Base-by-base conservation (phyloP, 1,140 invertebrate species). In the Odontomachus brunneus region DNA sequence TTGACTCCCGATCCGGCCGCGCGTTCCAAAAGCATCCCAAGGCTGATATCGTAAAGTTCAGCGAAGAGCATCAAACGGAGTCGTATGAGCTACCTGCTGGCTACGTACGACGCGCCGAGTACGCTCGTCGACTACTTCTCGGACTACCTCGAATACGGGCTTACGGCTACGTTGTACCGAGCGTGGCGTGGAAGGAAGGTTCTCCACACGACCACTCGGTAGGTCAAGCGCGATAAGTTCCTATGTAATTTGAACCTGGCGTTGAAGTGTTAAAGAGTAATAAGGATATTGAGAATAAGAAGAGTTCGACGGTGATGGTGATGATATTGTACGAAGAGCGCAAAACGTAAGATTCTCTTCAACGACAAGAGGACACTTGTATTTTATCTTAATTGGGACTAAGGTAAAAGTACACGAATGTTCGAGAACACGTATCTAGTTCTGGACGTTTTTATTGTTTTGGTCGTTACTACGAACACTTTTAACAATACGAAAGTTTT, bases 1-100 rank as follows among this genome's bases (percentile, higher is more conserved):
- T 80, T 80, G 75, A 69, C 51, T 69, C 33, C 33, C 63, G 65
- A 78, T 78, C 63, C 26, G 49, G 67, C 49, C 49, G 72, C n/a
- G 26, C 69, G 72, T 74, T 76, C 48, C 60, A 53, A 69, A 78
- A 78, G 65, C 63, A 78, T 57, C 19, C 33, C 75, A 78, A 78
- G 75, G 65, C 51, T 69, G 63, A 69, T 48, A 78, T 78, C 63
- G 51, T 69, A 69, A 78, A 69, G 51, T 69, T 69, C 65, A 57
- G 22, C 65, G 22, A 48, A 59, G 49, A 29, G 59, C 49, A 44
- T 69, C 63, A 57, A 57, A 78, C 59, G 38, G n/a, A 15, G 17
- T 59, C 33, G 69, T 12, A 38, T 29, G 33, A 60, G 33, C 71
- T 49, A 59, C 53, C 29, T 59, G 24, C 22, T 24, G 22, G n/a